A percentile compares a stretch with the other conserved stretches of the same genome.
Evolutionary conservation across 2,888 invertebrate species (phyloP).

Genomic region (Smittia sp.): DNA sequence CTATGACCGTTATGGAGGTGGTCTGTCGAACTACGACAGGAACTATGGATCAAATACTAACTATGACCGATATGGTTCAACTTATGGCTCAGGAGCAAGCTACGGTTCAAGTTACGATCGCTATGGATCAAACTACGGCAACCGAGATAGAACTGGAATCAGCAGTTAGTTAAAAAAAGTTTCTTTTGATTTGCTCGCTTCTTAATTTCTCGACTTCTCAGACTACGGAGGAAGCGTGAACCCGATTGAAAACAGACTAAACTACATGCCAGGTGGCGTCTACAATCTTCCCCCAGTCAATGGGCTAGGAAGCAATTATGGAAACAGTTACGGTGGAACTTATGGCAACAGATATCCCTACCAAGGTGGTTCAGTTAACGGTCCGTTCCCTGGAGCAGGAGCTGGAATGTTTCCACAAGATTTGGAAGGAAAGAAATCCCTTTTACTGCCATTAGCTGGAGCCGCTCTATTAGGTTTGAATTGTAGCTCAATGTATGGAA

Average conservation of each 20-base stretch:
- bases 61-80: constrained; percentile 18
- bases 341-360: too few species aligned
- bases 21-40: background rate
- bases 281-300: background rate
- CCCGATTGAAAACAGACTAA: constrained; percentile 3
- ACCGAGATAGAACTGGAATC: constrained; percentile 9
- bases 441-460: constrained; percentile 23
- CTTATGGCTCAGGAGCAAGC: background rate
- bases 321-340: background rate
- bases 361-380: background rate
- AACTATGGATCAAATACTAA: constrained; percentile 6
- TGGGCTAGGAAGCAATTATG: background rate
- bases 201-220: too few species aligned
- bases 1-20: background rate
- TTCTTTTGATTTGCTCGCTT: background rate
- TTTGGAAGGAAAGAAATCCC: constrained; percentile 13
- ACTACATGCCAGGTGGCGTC: background rate
- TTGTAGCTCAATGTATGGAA: background rate
- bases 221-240: background rate
- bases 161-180: constrained; percentile 3
- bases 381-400: background rate
- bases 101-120: constrained; percentile 3
- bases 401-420: constrained; percentile 18
- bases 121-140: background rate
- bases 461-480: constrained; percentile 10